Evolutionary conservation across 2,797 vertebrate genomes (phyloP).

Genomic region (Echeneis naucrates): DNA sequence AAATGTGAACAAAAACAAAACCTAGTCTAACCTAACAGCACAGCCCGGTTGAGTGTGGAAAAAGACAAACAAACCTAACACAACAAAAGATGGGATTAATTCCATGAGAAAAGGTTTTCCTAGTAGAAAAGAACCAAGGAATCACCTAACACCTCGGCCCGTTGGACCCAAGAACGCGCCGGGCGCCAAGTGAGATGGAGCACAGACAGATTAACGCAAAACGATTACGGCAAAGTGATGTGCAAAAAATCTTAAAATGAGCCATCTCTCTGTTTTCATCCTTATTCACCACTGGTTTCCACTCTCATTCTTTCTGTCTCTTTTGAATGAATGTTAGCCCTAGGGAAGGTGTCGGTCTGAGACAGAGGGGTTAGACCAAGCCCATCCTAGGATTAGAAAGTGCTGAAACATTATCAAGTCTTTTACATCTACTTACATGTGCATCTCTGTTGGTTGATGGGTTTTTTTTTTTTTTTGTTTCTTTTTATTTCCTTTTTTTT

Average conservation of each 20-base stretch:
- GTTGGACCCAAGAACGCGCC: conserved; percentile 85
- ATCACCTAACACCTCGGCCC: conserved; percentile 79
- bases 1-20: conserved; percentile 29
- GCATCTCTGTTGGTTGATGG: conserved; percentile 83
- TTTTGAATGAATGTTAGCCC: conserved; percentile 82
- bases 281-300: conserved; percentile 44
- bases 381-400: conserved; percentile 83
- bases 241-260: conserved; percentile 79
- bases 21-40: conserved; percentile 17
- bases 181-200: conserved; percentile 78
- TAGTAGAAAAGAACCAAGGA: conserved; percentile 74
- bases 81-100: conserved; percentile 85
- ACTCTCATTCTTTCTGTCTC: conserved; percentile 70
- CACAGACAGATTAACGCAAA: conserved; percentile 73
- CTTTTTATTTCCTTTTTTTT: conserved; percentile 42
- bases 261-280: conserved; percentile 65
- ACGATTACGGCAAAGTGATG: conserved; percentile 75
- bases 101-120: conserved; percentile 86
- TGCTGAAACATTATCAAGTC: conserved; percentile 89
- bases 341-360: conserved; percentile 65
- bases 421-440: conserved; percentile 86
- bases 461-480: conserved; percentile 32
- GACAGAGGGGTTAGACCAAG: conserved; percentile 73
- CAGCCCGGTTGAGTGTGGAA: conserved; percentile 46
- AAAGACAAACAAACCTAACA: conserved; percentile 61